phyloP scores from a whole-genome alignment of 2,888 invertebrate species.

The Plagiodera versicolora region DNA sequence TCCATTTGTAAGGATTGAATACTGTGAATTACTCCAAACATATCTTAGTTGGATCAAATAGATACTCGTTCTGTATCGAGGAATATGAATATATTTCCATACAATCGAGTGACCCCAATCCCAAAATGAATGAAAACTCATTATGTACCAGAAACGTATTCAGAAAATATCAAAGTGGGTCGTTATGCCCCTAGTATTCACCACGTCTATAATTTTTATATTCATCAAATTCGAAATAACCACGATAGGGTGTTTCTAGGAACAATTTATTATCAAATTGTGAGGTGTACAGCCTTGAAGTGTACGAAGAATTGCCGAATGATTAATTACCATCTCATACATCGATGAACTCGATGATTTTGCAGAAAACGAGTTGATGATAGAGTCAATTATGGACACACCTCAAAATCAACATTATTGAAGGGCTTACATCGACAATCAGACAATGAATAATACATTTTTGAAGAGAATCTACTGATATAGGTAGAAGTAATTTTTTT shows the following conservation, averaged over 20 bases:
- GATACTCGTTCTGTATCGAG: neutral
- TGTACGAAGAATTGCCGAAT: conserved; percentile 23
- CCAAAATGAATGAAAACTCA: too few species aligned
- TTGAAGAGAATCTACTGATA: too few species aligned
- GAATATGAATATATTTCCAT: too few species aligned
- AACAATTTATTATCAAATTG: neutral
- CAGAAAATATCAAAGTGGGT: neutral
- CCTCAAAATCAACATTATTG: too few species aligned
- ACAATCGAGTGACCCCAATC: too few species aligned
- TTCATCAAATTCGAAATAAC: neutral
- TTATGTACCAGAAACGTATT: too few species aligned
- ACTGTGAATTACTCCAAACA: too few species aligned
- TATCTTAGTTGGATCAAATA: neutral
- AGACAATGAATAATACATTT: too few species aligned
- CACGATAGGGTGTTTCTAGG: neutral
- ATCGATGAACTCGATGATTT: conserved; percentile 20
- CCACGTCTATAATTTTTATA: neutral
- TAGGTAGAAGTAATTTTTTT: too few species aligned
- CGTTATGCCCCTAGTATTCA: neutral
- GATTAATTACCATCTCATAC: conserved; percentile 25
- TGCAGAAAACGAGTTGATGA: neutral
- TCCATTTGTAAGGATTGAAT: too few species aligned
- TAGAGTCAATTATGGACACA: too few species aligned
- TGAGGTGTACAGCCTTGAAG: conserved; percentile 16
- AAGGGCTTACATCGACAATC: too few species aligned